Percentiles rank a stretch among this genome's conserved stretches.
Conservation (phyloP, 1,140 invertebrate species). For the Nasonia longicornis region DNA sequence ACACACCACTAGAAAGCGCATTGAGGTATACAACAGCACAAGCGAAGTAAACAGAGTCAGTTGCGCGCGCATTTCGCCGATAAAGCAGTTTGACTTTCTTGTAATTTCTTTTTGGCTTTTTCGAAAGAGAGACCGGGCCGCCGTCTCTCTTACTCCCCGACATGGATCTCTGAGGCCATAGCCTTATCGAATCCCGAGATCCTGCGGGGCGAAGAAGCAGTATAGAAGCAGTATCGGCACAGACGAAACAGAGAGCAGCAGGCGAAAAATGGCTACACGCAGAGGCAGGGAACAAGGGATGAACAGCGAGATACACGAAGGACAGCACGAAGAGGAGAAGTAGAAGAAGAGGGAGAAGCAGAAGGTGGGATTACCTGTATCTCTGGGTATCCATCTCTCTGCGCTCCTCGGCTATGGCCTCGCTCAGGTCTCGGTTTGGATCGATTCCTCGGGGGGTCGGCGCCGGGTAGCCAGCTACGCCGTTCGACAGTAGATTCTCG, state of each 20-base stretch:
- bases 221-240: neutral
- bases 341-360: conserved; percentile 40
- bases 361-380: conserved; percentile 62
- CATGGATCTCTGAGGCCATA: conserved; percentile 9
- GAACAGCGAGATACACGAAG: conserved; percentile 10
- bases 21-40: too few species aligned
- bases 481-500: conserved; percentile 76
- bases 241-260: neutral
- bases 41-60: too few species aligned
- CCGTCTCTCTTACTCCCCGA: neutral
- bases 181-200: conserved; percentile 20
- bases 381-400: conserved; percentile 73
- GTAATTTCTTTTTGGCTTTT: neutral
- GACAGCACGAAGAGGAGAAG: conserved; percentile 18
- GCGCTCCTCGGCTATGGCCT: conserved; percentile 82
- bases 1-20: too few species aligned
- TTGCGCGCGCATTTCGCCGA: neutral
- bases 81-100: conserved; percentile 22
- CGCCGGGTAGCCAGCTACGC: conserved; percentile 49
- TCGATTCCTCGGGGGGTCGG: conserved; percentile 74
- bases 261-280: neutral
- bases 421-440: conserved; percentile 80
- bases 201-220: neutral
- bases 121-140: neutral
- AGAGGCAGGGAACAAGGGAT: neutral